Base-by-base conservation (phyloP, 2,113 vertebrate species). In the Eublepharis macularius region DNA sequence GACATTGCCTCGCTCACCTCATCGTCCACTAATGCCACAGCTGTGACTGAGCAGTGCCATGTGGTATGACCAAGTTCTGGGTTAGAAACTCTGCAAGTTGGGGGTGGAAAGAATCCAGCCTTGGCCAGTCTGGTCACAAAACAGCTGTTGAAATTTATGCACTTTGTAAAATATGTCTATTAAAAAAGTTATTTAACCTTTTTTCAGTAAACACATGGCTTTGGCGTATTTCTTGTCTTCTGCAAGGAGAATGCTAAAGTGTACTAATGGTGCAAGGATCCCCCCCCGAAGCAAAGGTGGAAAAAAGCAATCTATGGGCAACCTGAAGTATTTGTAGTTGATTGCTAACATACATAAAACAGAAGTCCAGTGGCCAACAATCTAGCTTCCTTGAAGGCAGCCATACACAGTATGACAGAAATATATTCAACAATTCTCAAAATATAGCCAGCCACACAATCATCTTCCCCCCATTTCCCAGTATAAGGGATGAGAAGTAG, bases 161-260 rank as follows among this genome's bases (percentile, higher is more conserved):
- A 94, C 94, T 95, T 94, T 95, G 94, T 92, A 68, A 69, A 49
- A 87, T 72, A 86, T 89, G 80, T 82, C 60, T 60, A 69, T 94
- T 93, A 91, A 47, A 90, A 57, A 84, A 45, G 93, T 92, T 92
- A 92, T 93, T 94, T 94, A 90, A 93, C 81, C 89, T 93, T 68
- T 95, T 95, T 94, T 84, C 92, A 93, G 87, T 90, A 94, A 94
- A 93, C 89, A 85, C 83, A 83, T 54, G 89, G 73, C 70, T 86
- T 63, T 21, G 12, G 77, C 49, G 77, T 36, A 39, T 74, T 86
- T 80, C 29, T 86, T 74, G 32, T 34, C 34, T 19, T 70, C 49
- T 69, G 63, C 57, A 63, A 63, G 41, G 32, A 73, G 76, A 79
- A 72, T 10, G 66, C 10, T 70, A 49, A 78, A 26, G 49, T n/a